Percentiles rank a stretch among this genome's conserved stretches.
phyloP scores from a whole-genome alignment of 2,113 vertebrate genomes.

The Misgurnus mizolepis region DNA sequence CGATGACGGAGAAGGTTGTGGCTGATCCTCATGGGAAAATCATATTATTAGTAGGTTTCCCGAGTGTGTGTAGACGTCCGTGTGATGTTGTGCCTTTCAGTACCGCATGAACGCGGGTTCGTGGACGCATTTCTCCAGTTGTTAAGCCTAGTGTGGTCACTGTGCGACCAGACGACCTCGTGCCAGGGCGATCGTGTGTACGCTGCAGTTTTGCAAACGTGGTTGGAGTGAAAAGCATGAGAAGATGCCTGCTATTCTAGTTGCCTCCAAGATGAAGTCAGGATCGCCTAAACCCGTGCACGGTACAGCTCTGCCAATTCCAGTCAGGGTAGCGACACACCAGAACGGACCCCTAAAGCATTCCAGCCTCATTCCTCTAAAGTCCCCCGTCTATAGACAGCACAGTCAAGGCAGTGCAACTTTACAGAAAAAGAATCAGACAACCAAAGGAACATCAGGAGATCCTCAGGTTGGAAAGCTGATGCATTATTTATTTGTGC shows the following conservation, averaged over 20 bases:
- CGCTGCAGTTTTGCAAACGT: slow-evolving; percentile 16
- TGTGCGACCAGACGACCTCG: slow-evolving; percentile 15
- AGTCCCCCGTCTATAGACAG: slow-evolving; percentile 56
- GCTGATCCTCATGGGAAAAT: slow-evolving; percentile 31
- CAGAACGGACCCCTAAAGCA: slow-evolving; percentile 58
- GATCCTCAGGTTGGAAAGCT: slow-evolving; percentile 84
- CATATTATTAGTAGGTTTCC: slow-evolving; percentile 17
- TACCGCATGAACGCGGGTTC: slow-evolving; percentile 24
- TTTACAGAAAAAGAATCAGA: slow-evolving; percentile 67
- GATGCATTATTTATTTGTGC: background rate
- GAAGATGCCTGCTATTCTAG: slow-evolving; percentile 91
- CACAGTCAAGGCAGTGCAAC: slow-evolving; percentile 71
- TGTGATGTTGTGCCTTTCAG: background rate
- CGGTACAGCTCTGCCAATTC: slow-evolving; percentile 80
- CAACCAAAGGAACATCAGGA: slow-evolving; percentile 70
- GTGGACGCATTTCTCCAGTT: slow-evolving; percentile 45
- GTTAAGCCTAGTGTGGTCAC: slow-evolving; percentile 34
- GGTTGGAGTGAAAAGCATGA: slow-evolving; percentile 46
- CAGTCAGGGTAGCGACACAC: slow-evolving; percentile 74
- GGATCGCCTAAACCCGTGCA: slow-evolving; percentile 88
- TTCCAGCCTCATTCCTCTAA: slow-evolving; percentile 60
- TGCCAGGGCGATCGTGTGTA: slow-evolving; percentile 4
- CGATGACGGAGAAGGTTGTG: slow-evolving; percentile 19
- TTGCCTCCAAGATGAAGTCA: slow-evolving; percentile 89
- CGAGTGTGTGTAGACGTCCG: slow-evolving; percentile 5